A percentile compares a stretch with the other conserved stretches of the same genome.
These are phyloP conservation scores for Erebia palarica DNA, from an alignment of 2,888 invertebrate genomes.

Conservation along the genomic window DNA sequence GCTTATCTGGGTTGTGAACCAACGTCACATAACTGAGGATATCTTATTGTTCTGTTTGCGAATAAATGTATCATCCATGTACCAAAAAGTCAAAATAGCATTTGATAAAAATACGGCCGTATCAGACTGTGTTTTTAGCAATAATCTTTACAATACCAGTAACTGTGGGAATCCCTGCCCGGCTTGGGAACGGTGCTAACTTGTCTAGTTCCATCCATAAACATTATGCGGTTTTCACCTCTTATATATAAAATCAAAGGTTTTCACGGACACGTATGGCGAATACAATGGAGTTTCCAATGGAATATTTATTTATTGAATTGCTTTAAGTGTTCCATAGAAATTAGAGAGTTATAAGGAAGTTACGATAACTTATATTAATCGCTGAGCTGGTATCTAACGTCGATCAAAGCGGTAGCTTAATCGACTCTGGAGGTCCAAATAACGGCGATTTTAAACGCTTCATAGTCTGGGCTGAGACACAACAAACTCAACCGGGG, in stretches of 20 bases:
- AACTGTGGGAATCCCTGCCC: constrained; percentile 6
- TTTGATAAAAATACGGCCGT: not conserved
- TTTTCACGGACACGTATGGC: constrained; percentile 23
- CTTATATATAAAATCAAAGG: too few species aligned
- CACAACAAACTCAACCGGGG: too few species aligned
- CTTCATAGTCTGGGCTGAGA: too few species aligned
- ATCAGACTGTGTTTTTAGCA: not conserved
- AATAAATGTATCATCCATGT: not conserved
- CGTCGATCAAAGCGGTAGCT: too few species aligned
- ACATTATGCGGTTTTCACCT: constrained; percentile 26
- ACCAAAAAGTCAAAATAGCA: not conserved
- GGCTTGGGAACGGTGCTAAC: constrained; percentile 29
- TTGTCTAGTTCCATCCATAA: constrained; percentile 27
- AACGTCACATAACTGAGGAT: not conserved
- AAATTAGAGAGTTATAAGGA: too few species aligned
- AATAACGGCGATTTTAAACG: too few species aligned
- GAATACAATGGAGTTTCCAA: constrained; percentile 21
- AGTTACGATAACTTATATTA: too few species aligned
- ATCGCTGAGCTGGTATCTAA: too few species aligned
- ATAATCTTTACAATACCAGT: not conserved
- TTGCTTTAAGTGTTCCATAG: not conserved
- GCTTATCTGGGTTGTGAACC: not conserved
- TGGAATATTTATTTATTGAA: constrained; percentile 21
- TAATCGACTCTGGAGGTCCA: too few species aligned
- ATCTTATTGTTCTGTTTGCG: not conserved